These are phyloP conservation scores for Chaunax sp. DNA, from an alignment of 2,797 vertebrate genomes.

Conservation along the genomic window DNA sequence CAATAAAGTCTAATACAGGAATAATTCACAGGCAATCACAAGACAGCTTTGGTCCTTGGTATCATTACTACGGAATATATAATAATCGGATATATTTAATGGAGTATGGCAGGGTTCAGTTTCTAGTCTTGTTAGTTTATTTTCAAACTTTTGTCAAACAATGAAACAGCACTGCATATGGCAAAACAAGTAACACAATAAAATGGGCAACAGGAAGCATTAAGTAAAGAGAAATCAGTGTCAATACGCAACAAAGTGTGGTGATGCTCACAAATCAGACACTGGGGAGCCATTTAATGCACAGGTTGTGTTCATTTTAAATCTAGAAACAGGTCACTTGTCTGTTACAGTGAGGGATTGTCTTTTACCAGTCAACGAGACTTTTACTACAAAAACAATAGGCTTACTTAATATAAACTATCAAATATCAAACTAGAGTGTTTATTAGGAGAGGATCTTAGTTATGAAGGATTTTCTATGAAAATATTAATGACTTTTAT, in stretches of 20 bases:
- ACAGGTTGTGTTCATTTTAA: neutral
- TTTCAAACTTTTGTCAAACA: neutral
- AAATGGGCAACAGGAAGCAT: neutral
- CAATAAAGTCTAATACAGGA: slow-evolving; percentile 22
- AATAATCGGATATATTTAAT: too few species aligned
- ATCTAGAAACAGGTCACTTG: too few species aligned
- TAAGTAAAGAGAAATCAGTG: neutral
- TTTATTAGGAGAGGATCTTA: neutral
- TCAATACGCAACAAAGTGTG: slow-evolving; percentile 1
- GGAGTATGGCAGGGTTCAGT: neutral
- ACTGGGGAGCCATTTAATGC: too few species aligned
- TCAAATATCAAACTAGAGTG: neutral
- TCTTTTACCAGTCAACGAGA: too few species aligned
- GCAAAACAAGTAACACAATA: neutral
- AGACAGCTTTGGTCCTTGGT: too few species aligned
- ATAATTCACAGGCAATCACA: slow-evolving; percentile 35
- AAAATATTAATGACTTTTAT: neutral
- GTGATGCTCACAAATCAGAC: too few species aligned
- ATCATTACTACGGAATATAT: too few species aligned
- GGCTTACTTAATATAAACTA: too few species aligned
- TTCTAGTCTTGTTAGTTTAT: neutral
- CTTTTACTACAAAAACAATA: too few species aligned
- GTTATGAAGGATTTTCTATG: neutral
- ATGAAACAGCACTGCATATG: neutral
- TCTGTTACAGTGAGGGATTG: too few species aligned